Evolutionary conservation across 2,888 invertebrate genomes (phyloP), one percentile per base, ranked within the genome.

Genomic region (Anarsia innoxiella): DNA sequence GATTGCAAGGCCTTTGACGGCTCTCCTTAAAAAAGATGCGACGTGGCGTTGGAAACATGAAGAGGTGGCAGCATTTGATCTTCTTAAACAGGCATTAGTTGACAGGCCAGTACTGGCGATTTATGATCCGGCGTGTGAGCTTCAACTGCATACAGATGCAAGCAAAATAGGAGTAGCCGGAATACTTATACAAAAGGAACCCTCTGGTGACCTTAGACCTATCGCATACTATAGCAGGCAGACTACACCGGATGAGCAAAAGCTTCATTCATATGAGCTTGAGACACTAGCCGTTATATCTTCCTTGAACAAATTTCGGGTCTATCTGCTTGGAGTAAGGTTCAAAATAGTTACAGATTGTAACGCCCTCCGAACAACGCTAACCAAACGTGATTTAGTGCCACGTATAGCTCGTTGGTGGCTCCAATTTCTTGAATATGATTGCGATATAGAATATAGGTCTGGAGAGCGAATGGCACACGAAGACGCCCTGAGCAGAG

Each of bases 401-500:
- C 48, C 49, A 1, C 31, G 44, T 3, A 44, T 53, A 25, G 26
- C 41, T n/a, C 31, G 47, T 6, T 26, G 26, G 26, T 26, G 26
- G 26, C n/a, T 26, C 8, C 26, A n/a, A n/a, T 52, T 44, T n/a
- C 39, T 33, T 16, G 42, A 45, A 25, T 44, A 31, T 23, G 35
- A 41, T 27, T 54, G 23, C 29, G 37, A 31, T 31, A 54, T 39
- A 15, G 47, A 48, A 19, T 51, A 51, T 16, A 31, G 49, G 13
- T 13, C 53, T 0, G 50, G 50, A 32, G 11, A 26, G 12, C 14
- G 34, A 3, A 63, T 63, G 59, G 10, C 44, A 1, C 65, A 64
- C 28, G 58, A 58, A 1, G 59, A 64, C 28, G 59, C 58, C 2
- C 44, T 65, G 1, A 59, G 58, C 31, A 37, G 52, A 6, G 36